These are phyloP conservation scores for Tanytarsus gracilentus DNA, from an alignment of 2,888 invertebrate genomes.

Conservation along the genomic window DNA sequence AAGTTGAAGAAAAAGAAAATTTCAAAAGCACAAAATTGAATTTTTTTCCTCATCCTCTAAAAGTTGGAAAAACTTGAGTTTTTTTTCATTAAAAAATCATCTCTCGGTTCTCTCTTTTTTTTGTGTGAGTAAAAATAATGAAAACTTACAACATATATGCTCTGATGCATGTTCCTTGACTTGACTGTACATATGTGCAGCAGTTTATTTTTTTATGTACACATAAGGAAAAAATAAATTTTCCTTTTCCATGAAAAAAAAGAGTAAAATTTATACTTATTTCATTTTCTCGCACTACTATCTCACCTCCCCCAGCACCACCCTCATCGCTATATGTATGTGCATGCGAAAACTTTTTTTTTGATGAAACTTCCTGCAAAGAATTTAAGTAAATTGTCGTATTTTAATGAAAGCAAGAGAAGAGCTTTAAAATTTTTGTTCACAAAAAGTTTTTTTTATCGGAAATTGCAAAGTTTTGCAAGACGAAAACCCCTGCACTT, in stretches of 20 bases:
- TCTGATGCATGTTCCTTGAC: background rate
- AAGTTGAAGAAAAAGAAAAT: background rate
- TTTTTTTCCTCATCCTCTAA: background rate
- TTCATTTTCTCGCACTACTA: no score
- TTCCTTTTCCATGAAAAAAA: background rate
- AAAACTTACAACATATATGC: slow-evolving; percentile 8
- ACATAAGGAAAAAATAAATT: background rate
- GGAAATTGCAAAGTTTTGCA: background rate
- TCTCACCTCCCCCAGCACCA: no score
- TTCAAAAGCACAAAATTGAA: slow-evolving; percentile 15
- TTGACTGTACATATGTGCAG: background rate
- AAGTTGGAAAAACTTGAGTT: background rate
- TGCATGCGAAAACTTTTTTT: no score
- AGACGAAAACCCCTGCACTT: slow-evolving; percentile 1
- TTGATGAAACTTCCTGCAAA: background rate
- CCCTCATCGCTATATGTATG: no score
- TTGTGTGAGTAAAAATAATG: slow-evolving; percentile 9
- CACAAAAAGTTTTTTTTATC: background rate
- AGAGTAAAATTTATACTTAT: background rate
- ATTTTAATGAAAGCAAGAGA: background rate
- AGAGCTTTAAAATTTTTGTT: background rate
- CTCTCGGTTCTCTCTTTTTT: background rate
- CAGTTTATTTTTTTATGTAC: background rate
- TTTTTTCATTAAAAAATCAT: slow-evolving; percentile 10
- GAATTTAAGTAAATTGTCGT: background rate